phyloP scores from a whole-genome alignment of 2,113 vertebrate species.

The Okapia johnstoni region DNA sequence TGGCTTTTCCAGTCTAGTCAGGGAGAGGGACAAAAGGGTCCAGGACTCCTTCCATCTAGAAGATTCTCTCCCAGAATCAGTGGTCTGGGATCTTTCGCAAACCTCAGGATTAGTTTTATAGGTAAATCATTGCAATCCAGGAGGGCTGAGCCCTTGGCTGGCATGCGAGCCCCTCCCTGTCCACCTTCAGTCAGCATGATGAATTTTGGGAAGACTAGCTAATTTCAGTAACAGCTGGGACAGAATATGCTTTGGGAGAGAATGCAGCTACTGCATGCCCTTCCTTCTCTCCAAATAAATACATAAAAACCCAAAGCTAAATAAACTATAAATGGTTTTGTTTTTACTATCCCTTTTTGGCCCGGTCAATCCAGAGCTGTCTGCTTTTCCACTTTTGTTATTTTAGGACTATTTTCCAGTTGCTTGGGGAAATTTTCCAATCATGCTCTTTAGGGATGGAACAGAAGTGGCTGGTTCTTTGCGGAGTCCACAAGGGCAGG shows the following conservation, averaged over 20 bases:
- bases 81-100: not conserved
- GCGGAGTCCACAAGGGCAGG: not conserved
- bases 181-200: not conserved
- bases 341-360: not conserved
- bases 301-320: not conserved
- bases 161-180: too few relatives aligned
- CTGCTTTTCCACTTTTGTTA: slow-evolving; percentile 24
- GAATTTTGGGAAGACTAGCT: not conserved
- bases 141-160: fast-evolving
- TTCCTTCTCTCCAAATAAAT: not conserved
- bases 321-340: not conserved
- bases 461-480: not conserved
- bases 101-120: not conserved
- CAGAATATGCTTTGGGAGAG: not conserved
- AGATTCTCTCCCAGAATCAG: not conserved
- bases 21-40: not conserved
- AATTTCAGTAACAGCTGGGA: not conserved
- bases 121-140: too few relatives aligned
- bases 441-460: not conserved
- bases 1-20: not conserved
- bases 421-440: not conserved
- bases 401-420: slow-evolving; percentile 38
- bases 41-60: not conserved
- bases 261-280: fast-evolving
- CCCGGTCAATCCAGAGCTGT: not conserved